Percentiles rank a stretch among this genome's conserved stretches.
Conservation (phyloP, 2,797 vertebrate species). For the Echeneis naucrates region DNA sequence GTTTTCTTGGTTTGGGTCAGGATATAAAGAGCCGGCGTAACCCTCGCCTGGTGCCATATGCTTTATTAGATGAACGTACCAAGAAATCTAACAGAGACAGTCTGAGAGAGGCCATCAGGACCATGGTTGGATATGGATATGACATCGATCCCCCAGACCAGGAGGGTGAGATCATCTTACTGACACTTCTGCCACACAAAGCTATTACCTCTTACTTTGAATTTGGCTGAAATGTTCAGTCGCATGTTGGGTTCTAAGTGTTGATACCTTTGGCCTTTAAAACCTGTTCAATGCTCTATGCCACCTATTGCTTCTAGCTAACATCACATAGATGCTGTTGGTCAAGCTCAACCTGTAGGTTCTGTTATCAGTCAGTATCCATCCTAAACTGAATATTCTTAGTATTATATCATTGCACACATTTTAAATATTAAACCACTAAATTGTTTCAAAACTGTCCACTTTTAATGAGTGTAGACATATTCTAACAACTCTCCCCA, state of each 20-base stretch:
- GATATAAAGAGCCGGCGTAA: constrained; percentile 98
- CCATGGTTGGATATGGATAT: constrained; percentile 96
- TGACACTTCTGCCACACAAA: not conserved
- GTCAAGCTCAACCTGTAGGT: too few relatives aligned
- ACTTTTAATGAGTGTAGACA: not conserved
- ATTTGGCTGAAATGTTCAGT: not conserved
- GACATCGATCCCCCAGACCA: constrained; percentile 96
- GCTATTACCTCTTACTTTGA: not conserved
- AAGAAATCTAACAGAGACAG: constrained; percentile 99
- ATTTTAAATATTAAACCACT: too few relatives aligned
- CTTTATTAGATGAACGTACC: constrained; percentile 96
- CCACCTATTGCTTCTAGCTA: not conserved
- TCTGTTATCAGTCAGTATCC: too few relatives aligned
- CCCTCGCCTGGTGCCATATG: constrained; percentile 96
- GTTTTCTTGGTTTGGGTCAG: constrained; percentile 73
- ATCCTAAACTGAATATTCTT: too few relatives aligned
- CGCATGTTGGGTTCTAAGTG: not conserved
- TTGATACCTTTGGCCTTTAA: not conserved
- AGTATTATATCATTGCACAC: too few relatives aligned
- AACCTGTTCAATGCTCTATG: not conserved
- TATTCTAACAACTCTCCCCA: not conserved
- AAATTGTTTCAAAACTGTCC: too few relatives aligned
- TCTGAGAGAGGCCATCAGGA: constrained; percentile 96
- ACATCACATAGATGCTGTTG: not conserved
- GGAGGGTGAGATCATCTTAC: constrained; percentile 81